These are phyloP conservation scores for Zeus faber DNA, from an alignment of 2,113 vertebrate genomes.

Conservation along the genomic window DNA sequence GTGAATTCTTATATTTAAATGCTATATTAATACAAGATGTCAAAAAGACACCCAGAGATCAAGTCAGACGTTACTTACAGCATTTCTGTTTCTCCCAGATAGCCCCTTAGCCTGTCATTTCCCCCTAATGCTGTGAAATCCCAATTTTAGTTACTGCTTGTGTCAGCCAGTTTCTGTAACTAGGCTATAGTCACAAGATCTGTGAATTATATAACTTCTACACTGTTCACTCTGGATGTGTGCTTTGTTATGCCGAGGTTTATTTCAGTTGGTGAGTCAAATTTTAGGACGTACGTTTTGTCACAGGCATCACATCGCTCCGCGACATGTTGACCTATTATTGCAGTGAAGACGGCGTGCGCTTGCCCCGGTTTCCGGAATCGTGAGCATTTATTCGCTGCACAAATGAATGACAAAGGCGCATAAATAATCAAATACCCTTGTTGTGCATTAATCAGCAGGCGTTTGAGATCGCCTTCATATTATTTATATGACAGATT, in stretches of 20 bases:
- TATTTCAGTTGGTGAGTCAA: constrained; percentile 59
- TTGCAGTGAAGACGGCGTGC: constrained; percentile 19
- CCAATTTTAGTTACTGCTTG: constrained; percentile 41
- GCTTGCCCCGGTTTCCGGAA: constrained; percentile 7
- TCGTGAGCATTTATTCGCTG: constrained; percentile 6
- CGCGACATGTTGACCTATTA: constrained; percentile 4
- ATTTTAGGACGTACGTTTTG: constrained; percentile 46
- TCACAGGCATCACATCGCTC: constrained; percentile 30
- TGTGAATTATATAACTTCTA: constrained; percentile 69
- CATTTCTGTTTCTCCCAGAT: too few relatives aligned
- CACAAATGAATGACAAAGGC: neutral
- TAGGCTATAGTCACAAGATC: constrained; percentile 35
- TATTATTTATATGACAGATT: constrained; percentile 28
- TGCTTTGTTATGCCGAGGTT: too few relatives aligned
- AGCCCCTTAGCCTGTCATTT: too few relatives aligned
- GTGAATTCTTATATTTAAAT: too few relatives aligned
- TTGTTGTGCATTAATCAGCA: constrained; percentile 3
- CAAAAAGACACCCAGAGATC: too few relatives aligned
- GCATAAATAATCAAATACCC: neutral
- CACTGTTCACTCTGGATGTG: constrained; percentile 60
- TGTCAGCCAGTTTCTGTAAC: constrained; percentile 55
- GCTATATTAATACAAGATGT: too few relatives aligned
- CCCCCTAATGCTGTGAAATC: constrained; percentile 32
- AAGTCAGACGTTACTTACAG: too few relatives aligned
- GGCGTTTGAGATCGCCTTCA: constrained; percentile 15